These are phyloP conservation scores for Cisticola juncidis DNA, from an alignment of 2,113 vertebrate genomes.

Conservation along the genomic window DNA sequence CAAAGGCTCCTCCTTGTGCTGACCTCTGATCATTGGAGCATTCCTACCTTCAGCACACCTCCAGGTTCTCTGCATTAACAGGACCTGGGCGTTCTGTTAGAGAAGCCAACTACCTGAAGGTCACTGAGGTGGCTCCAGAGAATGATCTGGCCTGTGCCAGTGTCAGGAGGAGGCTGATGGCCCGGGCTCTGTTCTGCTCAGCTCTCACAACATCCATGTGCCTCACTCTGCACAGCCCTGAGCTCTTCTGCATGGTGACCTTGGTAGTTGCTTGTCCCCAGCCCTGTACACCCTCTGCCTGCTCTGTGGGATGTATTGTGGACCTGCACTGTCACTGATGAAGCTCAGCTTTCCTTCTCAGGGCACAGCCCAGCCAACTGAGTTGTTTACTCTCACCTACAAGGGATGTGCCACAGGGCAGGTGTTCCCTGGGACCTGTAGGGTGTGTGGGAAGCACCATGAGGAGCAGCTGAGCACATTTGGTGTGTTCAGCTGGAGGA, in stretches of 20 bases:
- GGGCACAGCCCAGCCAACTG: not conserved
- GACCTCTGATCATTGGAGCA: not conserved
- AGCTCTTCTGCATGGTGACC: not conserved
- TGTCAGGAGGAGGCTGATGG: not conserved
- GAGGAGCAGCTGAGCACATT: not conserved
- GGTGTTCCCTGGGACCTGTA: not conserved
- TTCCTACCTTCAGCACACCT: not conserved
- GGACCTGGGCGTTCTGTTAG: not conserved
- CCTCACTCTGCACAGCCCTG: not conserved
- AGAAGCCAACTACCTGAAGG: not conserved
- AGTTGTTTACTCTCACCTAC: not conserved
- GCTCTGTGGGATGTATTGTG: not conserved
- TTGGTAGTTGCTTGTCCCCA: not conserved
- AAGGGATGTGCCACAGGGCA: fast-evolving
- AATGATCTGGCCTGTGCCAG: not conserved
- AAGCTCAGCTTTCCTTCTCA: not conserved
- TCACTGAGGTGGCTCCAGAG: not conserved
- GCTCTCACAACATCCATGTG: not conserved
- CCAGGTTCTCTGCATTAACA: not conserved
- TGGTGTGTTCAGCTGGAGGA: not conserved
- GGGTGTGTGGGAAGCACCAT: not conserved
- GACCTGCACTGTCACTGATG: fast-evolving
- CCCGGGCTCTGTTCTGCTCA: not conserved
- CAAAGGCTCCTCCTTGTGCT: not conserved
- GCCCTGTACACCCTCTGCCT: not conserved